Percentiles rank a stretch among this genome's conserved stretches.
Evolutionary conservation across 2,797 vertebrate species (phyloP).

Genomic region (Cygnus olor): DNA sequence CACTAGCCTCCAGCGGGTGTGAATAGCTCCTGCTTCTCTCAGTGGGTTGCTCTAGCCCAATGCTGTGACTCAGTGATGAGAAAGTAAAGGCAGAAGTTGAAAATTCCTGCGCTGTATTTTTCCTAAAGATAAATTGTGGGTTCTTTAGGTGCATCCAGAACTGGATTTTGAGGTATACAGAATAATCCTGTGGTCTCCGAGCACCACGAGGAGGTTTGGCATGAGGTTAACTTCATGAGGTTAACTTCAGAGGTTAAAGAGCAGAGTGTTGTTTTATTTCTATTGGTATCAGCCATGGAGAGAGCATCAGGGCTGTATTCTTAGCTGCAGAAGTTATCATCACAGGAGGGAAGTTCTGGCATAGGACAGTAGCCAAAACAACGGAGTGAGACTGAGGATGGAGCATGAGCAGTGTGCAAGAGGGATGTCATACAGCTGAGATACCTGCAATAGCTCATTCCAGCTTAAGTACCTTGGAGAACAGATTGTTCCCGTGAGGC

Average conservation of each 20-base stretch:
- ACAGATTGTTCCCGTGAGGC: background rate
- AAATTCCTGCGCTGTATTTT: background rate
- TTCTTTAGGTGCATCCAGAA: background rate
- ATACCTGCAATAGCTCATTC: background rate
- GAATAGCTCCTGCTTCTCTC: conserved; percentile 3
- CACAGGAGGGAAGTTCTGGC: background rate
- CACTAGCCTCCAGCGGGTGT: background rate
- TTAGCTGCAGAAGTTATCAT: background rate
- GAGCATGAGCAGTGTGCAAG: background rate
- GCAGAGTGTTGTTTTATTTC: background rate
- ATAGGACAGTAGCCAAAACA: background rate
- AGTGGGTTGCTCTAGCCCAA: background rate
- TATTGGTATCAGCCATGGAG: accelerated
- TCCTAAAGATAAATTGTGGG: background rate
- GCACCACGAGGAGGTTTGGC: background rate
- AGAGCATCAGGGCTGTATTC: background rate
- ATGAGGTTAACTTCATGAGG: too few relatives aligned
- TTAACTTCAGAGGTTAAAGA: background rate
- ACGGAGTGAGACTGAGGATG: background rate
- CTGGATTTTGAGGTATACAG: background rate
- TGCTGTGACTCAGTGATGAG: background rate
- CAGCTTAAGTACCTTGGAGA: background rate
- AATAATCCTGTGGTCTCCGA: background rate
- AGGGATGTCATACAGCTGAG: background rate
- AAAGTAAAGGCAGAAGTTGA: background rate